A percentile compares a stretch with the other conserved stretches of the same genome.
These are phyloP conservation scores for Butorides virescens DNA, from an alignment of 2,113 vertebrate species.

Conservation along the genomic window DNA sequence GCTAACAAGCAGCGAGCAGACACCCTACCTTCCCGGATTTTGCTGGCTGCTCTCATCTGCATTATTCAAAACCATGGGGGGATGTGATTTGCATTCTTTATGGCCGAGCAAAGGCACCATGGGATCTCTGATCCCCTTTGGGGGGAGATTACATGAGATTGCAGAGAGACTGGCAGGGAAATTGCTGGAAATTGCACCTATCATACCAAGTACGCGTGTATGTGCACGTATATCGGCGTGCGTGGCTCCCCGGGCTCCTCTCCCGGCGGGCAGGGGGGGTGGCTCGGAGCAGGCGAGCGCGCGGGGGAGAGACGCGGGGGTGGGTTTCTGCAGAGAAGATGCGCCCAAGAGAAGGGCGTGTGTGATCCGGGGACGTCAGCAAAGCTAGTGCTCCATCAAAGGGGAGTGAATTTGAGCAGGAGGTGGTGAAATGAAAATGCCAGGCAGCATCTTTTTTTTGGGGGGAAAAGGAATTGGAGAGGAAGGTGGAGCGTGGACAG, in stretches of 20 bases:
- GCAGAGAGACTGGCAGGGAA: slow-evolving; percentile 20
- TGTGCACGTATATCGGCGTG: accelerated
- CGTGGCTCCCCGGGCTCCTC: background rate
- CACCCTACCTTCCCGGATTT: background rate
- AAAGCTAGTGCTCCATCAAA: background rate
- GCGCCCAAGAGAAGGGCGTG: background rate
- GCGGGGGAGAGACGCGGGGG: background rate
- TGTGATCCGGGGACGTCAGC: background rate
- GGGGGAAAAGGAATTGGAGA: background rate
- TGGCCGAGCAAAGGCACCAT: background rate
- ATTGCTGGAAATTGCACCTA: slow-evolving; percentile 34
- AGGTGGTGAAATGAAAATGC: background rate
- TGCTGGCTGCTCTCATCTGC: background rate
- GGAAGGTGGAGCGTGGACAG: background rate
- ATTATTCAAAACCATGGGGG: background rate
- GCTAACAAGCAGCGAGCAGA: background rate
- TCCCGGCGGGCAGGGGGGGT: no score
- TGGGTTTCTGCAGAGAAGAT: background rate
- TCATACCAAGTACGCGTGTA: background rate
- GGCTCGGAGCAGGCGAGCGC: background rate
- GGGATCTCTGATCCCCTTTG: slow-evolving; percentile 9
- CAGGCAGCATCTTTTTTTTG: background rate
- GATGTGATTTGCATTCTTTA: slow-evolving; percentile 31
- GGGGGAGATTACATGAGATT: background rate
- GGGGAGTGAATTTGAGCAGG: background rate